These are phyloP conservation scores for Avahi laniger DNA, from an alignment of 2,797 vertebrate genomes.

Conservation along the genomic window DNA sequence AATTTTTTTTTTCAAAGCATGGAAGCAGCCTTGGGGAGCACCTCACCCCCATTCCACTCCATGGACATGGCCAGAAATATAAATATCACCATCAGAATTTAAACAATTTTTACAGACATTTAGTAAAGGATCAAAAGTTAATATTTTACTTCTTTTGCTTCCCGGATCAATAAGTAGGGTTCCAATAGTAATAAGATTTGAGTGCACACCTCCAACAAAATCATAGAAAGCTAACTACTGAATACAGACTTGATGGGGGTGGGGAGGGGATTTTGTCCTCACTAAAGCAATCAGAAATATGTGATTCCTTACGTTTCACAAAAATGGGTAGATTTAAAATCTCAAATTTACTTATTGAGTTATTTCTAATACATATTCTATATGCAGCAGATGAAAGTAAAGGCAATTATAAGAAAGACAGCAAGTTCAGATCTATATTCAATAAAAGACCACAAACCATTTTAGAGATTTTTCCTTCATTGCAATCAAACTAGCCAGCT, in stretches of 20 bases:
- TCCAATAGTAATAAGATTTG: neutral
- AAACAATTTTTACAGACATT: neutral
- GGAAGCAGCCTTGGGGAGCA: neutral
- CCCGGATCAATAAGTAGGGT: neutral
- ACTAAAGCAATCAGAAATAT: neutral
- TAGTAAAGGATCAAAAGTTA: neutral
- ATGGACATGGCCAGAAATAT: neutral
- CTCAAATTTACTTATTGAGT: neutral
- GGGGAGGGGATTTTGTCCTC: neutral
- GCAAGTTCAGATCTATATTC: neutral
- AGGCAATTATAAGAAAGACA: neutral
- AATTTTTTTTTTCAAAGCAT: neutral
- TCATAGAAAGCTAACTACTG: neutral
- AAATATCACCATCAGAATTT: neutral
- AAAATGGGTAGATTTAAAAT: neutral
- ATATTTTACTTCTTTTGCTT: neutral
- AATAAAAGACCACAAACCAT: neutral
- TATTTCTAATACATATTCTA: neutral
- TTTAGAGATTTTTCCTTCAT: neutral
- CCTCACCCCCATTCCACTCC: accelerated
- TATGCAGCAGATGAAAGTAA: neutral
- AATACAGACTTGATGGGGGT: neutral
- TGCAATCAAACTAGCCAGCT: neutral
- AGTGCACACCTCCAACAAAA: neutral
- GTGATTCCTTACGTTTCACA: neutral